Evolutionary conservation across 2,113 vertebrate genomes (phyloP), one percentile per base, ranked within the genome.

Genomic region (Apteryx mantelli): DNA sequence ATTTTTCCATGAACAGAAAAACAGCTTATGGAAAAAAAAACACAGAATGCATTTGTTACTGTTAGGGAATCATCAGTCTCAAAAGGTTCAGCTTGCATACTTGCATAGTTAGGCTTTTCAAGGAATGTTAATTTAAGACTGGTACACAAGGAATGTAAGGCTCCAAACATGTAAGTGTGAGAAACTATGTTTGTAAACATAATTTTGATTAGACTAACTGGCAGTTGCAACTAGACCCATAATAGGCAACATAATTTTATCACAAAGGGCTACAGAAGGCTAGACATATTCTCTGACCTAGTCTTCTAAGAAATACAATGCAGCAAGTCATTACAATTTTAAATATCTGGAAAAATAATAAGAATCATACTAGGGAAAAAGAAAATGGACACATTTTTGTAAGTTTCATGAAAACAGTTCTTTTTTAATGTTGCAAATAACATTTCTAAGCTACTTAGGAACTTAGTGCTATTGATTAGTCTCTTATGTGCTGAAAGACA

Each of bases 401-500:
- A 92, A 86, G 36, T 12, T 92, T 88, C 42, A 42, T 16, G 48
- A 52, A 30, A 48, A 21, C 0, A 36, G 15, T 13, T 48, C 46
- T 58, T 9, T 64, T 75, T 38, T 60, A 70, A 30, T 3, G 6
- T 60, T 60, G 60, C 26, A 68, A 46, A 7, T 4, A 71, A 60
- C 4, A 25, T 50, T 89, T 96, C 70, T 70, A 76, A 50, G 26
- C 32, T 79, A 24, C 12, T 32, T 38, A 56, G 26, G 20, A 94
- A 12, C 28, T 53, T 48, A 48, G 13, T 50, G 78, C 20, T 36
- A 21, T 8, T 26, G 48, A 19, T 66, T 18, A 5, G 1, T 9
- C 52, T 36, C 24, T 28, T 26, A 30, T 0, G 2, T 8, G 60
- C 17, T 34, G 65, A 13, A 25, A 50, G 48, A 18, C 2, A 2